Base-by-base conservation (phyloP, 2,113 vertebrate species). In the Barnardius zonarius region DNA sequence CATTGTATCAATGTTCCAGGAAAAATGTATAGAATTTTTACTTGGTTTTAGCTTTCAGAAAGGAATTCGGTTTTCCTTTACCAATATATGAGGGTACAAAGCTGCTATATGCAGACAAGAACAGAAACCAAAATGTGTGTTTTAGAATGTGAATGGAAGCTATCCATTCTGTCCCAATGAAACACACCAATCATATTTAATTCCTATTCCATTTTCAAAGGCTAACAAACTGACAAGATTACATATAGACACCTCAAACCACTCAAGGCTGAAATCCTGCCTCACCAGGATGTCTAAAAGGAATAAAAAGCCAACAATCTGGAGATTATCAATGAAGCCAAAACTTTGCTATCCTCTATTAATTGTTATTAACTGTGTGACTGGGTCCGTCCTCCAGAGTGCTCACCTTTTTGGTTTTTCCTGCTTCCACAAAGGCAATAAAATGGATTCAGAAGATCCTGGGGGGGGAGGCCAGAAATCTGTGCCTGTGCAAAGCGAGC, bases 1-100 rank as follows among this genome's bases (percentile, higher is more conserved):
- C 57, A 69, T 94, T 87, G 97, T 96, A 96, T 96, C 96, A 96
- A 88, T 95, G 94, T 96, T 95, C 93, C 87, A 81, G 87, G 87
- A 95, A 93, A 86, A 77, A 44, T 20, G 62, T 67, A 96, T 30
- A 75, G 66, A 88, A 83, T 81, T 92, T 93, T 82, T 20, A 63
- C 28, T 44, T 70, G 61, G 61, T 74, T 62, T 82, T 27, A 59
- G 46, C 51, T 33, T 78, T 46, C 17, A 19, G 77, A 51, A 57
- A 66, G 61, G 75, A 24, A 57, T 35, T 59, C 4, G 6, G 31
- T 51, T 86, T 84, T 57, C 49, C 67, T 91, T 93, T 92, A 48
- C 33, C 46, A 70, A 7, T 46, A n/a, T 30, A 20, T 2, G 1
- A 89, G 59, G 10, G 46, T 76, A 39, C 41, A 80, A 74, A 70